These are phyloP conservation scores for Octonoba sinensis DNA, from an alignment of 2,888 invertebrate species.

Conservation along the genomic window DNA sequence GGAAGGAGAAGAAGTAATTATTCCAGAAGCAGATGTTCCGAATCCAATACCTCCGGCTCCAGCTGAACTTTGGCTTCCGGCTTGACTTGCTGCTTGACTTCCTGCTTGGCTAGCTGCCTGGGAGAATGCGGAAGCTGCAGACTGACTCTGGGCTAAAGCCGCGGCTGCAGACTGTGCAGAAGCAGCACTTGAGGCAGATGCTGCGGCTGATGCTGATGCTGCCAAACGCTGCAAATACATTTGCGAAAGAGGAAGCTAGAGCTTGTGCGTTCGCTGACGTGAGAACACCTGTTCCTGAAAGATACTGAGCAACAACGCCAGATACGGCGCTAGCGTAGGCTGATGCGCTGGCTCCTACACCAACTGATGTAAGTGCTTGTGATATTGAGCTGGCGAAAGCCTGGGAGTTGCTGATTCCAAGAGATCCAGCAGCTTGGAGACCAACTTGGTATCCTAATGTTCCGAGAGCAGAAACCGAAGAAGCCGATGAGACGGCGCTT, in stretches of 20 bases:
- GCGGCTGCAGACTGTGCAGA: neutral
- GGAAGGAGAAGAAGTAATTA: no score
- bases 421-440: neutral
- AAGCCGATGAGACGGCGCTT: constrained; percentile 14
- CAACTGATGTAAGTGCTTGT: neutral
- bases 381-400: constrained; percentile 6
- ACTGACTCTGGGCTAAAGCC: neutral
- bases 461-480: constrained; percentile 1
- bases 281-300: neutral
- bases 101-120: constrained; percentile 2
- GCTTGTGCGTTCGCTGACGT: constrained; percentile 5
- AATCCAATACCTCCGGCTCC: no score
- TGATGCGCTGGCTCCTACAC: constrained; percentile 3
- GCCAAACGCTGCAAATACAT: neutral
- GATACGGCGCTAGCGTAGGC: constrained; percentile 12
- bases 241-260: constrained; percentile 6
- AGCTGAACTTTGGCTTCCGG: neutral
- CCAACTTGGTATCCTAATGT: constrained; percentile 5
- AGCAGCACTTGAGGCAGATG: neutral
- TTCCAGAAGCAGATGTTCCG: no score
- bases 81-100: neutral
- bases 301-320: neutral
- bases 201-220: neutral
- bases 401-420: constrained; percentile 3
- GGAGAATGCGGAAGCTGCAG: constrained; percentile 4